These are phyloP conservation scores for Eidolon dupreanum DNA, from an alignment of 2,797 vertebrate genomes.

Conservation along the genomic window DNA sequence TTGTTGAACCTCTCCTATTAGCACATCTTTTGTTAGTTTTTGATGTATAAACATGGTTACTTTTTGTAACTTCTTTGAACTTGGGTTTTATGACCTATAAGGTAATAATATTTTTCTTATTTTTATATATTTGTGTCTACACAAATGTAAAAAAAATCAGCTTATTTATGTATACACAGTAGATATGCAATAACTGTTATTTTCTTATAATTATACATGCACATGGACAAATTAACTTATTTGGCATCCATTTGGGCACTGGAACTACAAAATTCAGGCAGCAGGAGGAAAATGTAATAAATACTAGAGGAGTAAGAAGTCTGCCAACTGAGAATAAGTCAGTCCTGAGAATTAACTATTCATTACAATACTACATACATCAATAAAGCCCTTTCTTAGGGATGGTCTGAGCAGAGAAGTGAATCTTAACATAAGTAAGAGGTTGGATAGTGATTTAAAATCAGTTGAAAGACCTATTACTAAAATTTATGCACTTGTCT, in stretches of 20 bases:
- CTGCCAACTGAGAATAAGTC: background rate
- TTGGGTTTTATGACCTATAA: slow-evolving; percentile 35
- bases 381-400: background rate
- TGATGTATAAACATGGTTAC: background rate
- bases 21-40: background rate
- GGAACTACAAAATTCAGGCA: slow-evolving; percentile 15
- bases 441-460: background rate
- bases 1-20: background rate
- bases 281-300: background rate
- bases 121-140: background rate
- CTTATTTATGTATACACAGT: background rate
- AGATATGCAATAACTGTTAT: slow-evolving; percentile 33
- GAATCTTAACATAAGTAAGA: background rate
- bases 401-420: background rate
- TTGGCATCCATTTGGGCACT: background rate
- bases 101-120: background rate
- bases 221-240: slow-evolving; percentile 53
- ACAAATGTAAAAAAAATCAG: background rate
- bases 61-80: slow-evolving; percentile 12
- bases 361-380: background rate
- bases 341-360: background rate
- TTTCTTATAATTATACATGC: slow-evolving; percentile 53
- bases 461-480: background rate
- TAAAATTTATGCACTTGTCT: background rate
- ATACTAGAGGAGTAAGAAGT: background rate